Evolutionary conservation across 1,140 invertebrate genomes (phyloP).

Genomic region (Whitmania pigra): DNA sequence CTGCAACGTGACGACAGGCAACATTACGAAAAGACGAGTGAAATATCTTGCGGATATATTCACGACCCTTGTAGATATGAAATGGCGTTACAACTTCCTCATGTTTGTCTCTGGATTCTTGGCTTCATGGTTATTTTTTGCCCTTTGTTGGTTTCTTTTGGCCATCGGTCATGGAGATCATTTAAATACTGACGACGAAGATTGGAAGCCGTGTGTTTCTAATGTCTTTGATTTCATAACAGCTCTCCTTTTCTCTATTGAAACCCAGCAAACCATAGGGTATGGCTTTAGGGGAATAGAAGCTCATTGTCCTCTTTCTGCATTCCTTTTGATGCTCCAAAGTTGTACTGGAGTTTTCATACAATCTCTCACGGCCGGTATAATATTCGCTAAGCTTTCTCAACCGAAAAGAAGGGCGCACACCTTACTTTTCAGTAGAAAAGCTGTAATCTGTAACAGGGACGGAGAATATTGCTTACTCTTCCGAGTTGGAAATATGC

Average conservation of each 20-base stretch:
- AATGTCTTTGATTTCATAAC: slow-evolving; percentile 31
- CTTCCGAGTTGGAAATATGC: slow-evolving; percentile 39
- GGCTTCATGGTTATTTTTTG: slow-evolving; percentile 39
- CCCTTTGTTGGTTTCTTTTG: slow-evolving; percentile 36
- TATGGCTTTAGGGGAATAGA: slow-evolving; percentile 54
- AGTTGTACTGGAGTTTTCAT: slow-evolving; percentile 26
- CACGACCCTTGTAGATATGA: slow-evolving; percentile 52
- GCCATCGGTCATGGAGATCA: slow-evolving; percentile 28
- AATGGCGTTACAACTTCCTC: slow-evolving; percentile 37
- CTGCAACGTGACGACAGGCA: slow-evolving; percentile 19
- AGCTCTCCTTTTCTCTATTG: slow-evolving; percentile 37
- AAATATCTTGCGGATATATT: slow-evolving; percentile 57
- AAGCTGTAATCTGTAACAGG: slow-evolving; percentile 47
- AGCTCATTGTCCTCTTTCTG: slow-evolving; percentile 6
- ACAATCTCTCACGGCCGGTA: slow-evolving; percentile 24
- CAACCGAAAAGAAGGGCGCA: slow-evolving; percentile 35
- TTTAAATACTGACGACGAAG: slow-evolving; percentile 43
- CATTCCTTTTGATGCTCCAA: slow-evolving; percentile 25
- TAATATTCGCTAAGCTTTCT: slow-evolving; percentile 27
- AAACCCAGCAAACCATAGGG: slow-evolving; percentile 41
- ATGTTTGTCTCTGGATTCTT: slow-evolving; percentile 38
- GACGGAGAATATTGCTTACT: slow-evolving; percentile 47
- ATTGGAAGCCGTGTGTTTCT: slow-evolving; percentile 27
- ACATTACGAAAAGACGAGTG: slow-evolving; percentile 35
- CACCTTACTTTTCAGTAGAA: slow-evolving; percentile 36